These are phyloP conservation scores for Distichodus sexfasciatus DNA, from an alignment of 2,797 vertebrate genomes.

Conservation along the genomic window DNA sequence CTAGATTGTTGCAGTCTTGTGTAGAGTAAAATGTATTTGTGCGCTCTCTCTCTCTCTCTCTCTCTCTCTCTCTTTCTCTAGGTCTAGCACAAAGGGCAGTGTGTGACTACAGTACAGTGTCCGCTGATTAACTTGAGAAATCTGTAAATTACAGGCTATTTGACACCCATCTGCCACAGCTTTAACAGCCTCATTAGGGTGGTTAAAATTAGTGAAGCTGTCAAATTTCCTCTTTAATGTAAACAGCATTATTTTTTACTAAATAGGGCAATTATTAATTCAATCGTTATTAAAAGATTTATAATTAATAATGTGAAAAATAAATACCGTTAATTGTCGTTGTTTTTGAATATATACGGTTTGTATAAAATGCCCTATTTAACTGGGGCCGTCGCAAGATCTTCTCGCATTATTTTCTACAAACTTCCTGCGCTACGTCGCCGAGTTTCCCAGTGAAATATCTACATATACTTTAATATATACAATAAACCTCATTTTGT, in stretches of 20 bases:
- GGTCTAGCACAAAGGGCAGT: slow-evolving; percentile 7
- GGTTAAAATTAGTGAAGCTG: slow-evolving; percentile 40
- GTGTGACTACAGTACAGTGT: too few relatives aligned
- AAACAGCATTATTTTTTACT: slow-evolving; percentile 35
- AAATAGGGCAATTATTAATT: slow-evolving; percentile 27
- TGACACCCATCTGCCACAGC: slow-evolving; percentile 49
- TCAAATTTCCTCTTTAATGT: slow-evolving; percentile 37
- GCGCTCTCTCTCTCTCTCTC: background rate
- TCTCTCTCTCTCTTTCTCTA: slow-evolving; percentile 3
- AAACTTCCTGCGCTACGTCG: too few relatives aligned
- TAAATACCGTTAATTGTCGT: too few relatives aligned
- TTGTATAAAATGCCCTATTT: too few relatives aligned
- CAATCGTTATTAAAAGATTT: background rate
- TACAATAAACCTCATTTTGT: too few relatives aligned
- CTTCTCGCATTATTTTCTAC: too few relatives aligned
- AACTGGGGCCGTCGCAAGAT: too few relatives aligned
- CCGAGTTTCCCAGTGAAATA: too few relatives aligned
- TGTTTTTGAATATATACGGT: too few relatives aligned
- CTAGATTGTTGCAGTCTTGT: too few relatives aligned
- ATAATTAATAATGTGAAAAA: too few relatives aligned
- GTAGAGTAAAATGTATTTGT: background rate
- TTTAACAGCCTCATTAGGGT: slow-evolving; percentile 43
- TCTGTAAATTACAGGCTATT: slow-evolving; percentile 51
- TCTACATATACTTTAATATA: too few relatives aligned
- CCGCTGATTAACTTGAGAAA: slow-evolving; percentile 37